These are phyloP conservation scores for Crypturellus undulatus DNA, from an alignment of 2,113 vertebrate species.

Conservation along the genomic window DNA sequence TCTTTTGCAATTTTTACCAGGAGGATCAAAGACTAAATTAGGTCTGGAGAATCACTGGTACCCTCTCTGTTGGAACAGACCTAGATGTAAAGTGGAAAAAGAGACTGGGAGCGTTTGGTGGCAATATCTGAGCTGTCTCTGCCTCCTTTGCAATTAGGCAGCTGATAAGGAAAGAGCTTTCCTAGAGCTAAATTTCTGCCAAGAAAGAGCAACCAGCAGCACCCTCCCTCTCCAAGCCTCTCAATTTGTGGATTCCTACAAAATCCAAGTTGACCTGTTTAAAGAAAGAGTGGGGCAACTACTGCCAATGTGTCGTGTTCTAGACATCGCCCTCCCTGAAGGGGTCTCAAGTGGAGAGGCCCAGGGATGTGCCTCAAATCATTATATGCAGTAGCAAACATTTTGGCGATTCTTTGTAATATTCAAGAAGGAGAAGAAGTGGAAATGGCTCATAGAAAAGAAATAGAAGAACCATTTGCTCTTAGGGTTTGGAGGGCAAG, in stretches of 20 bases:
- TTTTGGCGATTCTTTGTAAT: not conserved
- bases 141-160: not conserved
- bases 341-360: not conserved
- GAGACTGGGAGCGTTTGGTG: not conserved
- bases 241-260: not conserved
- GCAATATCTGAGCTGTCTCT: not conserved
- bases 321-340: not conserved
- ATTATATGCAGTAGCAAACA: not conserved
- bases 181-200: not conserved
- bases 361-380: not conserved
- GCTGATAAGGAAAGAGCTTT: not conserved
- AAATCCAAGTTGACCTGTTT: not conserved
- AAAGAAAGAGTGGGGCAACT: not conserved
- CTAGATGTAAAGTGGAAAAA: not conserved
- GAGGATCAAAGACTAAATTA: not conserved
- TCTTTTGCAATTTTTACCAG: not conserved
- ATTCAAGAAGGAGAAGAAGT: not conserved
- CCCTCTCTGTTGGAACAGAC: not conserved
- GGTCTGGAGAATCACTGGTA: not conserved
- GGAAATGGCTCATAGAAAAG: not conserved
- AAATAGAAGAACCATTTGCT: not conserved
- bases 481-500: not conserved
- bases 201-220: not conserved
- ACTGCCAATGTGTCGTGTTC: not conserved
- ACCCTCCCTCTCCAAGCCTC: not conserved